These are phyloP conservation scores for Philopotamus ludificatus DNA, from an alignment of 1,140 invertebrate species.

Conservation along the genomic window DNA sequence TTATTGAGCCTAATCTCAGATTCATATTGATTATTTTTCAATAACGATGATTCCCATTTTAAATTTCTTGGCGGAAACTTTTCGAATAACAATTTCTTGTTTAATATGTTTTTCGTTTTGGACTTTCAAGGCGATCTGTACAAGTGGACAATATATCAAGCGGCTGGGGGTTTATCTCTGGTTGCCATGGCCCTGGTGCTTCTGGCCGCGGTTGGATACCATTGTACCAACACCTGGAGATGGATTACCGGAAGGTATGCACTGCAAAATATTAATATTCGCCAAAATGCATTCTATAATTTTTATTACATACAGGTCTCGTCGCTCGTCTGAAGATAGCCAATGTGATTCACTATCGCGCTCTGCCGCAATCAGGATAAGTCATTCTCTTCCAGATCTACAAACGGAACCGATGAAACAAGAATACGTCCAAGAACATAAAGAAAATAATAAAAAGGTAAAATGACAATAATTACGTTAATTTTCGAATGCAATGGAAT, in stretches of 20 bases:
- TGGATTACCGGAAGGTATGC: conserved; percentile 62
- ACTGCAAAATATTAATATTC: neutral
- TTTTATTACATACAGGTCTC: conserved; percentile 46
- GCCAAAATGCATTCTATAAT: neutral
- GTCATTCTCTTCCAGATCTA: conserved; percentile 71
- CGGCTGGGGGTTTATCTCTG: conserved; percentile 58
- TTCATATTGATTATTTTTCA: no score
- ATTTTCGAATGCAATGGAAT: no score
- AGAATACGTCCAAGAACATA: conserved; percentile 71
- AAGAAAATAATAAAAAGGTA: conserved; percentile 68
- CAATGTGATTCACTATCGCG: conserved; percentile 60
- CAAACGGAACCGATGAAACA: conserved; percentile 69
- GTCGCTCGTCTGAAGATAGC: conserved; percentile 57
- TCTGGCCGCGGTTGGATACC: conserved; percentile 67
- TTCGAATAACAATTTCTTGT: no score
- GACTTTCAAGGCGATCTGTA: conserved; percentile 52
- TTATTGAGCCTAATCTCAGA: no score
- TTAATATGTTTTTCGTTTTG: no score
- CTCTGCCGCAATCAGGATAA: conserved; percentile 69
- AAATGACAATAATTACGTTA: no score
- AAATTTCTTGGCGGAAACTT: no score
- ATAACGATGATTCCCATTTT: no score
- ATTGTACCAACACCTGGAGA: conserved; percentile 68
- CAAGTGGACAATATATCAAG: conserved; percentile 51
- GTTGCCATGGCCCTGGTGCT: conserved; percentile 65